These are phyloP conservation scores for Drosophila paucipuncta DNA, from an alignment of 2,888 invertebrate species.

Conservation along the genomic window DNA sequence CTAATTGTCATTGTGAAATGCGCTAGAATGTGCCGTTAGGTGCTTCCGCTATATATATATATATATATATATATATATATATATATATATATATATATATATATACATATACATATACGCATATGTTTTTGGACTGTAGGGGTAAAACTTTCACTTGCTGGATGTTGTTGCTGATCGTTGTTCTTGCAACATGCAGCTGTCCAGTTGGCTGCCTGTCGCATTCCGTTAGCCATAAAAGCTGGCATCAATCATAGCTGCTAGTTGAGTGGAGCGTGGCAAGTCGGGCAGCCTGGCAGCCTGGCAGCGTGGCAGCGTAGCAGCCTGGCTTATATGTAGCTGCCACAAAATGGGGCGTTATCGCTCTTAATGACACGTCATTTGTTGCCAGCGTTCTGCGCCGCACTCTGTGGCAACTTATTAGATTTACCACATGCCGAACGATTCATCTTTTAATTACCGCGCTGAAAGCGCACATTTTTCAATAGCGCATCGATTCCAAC, in stretches of 20 bases:
- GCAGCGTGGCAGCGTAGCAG: neutral
- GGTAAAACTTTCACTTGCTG: conserved; percentile 46
- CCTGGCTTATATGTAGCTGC: conserved; percentile 35
- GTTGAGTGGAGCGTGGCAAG: conserved; percentile 30
- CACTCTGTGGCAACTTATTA: conserved; percentile 57
- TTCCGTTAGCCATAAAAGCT: conserved; percentile 75
- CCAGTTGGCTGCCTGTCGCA: conserved; percentile 42
- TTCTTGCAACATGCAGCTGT: conserved; percentile 34
- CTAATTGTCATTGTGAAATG: conserved; percentile 30
- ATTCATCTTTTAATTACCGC: conserved; percentile 85
- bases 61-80: neutral
- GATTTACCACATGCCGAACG: conserved; percentile 73
- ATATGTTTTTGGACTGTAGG: neutral
- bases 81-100: neutral
- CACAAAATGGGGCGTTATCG: conserved; percentile 82
- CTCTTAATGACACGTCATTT: conserved; percentile 83
- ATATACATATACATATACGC: neutral
- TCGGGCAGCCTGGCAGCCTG: conserved; percentile 7
- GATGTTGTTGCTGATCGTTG: conserved; percentile 19
- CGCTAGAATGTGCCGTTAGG: conserved; percentile 48
- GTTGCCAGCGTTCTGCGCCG: conserved; percentile 44
- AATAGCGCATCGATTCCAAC: conserved; percentile 62
- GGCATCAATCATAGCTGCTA: conserved; percentile 75
- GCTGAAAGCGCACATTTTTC: conserved; percentile 84
- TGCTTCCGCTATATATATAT: conserved; percentile 24